Conservation (phyloP, 2,113 vertebrate genomes). For the Daboia siamensis region DNA sequence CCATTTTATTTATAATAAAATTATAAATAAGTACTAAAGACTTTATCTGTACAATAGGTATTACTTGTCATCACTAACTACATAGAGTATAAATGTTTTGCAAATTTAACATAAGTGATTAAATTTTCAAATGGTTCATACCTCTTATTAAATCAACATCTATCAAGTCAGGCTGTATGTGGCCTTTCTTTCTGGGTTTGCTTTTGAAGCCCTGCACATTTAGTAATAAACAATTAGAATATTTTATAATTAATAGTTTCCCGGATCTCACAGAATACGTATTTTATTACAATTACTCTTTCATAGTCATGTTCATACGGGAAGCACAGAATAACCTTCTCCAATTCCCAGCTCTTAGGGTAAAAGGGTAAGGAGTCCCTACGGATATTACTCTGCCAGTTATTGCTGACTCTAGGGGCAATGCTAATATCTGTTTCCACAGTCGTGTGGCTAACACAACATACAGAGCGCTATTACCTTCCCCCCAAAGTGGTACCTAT, state of each 20-base stretch:
- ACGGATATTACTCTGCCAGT: not conserved
- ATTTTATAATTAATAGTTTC: conserved; percentile 25
- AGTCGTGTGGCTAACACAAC: not conserved
- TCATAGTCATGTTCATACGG: not conserved
- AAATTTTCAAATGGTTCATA: conserved; percentile 53
- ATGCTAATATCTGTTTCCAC: not conserved
- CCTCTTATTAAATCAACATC: conserved; percentile 96
- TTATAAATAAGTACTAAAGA: not conserved
- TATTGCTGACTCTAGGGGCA: not conserved
- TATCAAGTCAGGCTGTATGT: conserved; percentile 91
- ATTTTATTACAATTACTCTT: not conserved
- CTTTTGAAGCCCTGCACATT: conserved; percentile 81
- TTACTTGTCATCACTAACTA: not conserved
- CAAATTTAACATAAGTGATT: not conserved
- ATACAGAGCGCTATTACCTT: not conserved
- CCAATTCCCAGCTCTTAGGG: not conserved
- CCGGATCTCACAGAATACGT: not conserved
- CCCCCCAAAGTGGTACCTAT: not conserved
- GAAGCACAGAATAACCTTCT: not conserved
- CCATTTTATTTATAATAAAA: not conserved
- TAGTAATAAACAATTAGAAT: conserved; percentile 17
- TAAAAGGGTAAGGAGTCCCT: not conserved
- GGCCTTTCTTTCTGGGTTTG: conserved; percentile 88
- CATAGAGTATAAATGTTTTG: not conserved
- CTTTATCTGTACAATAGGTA: not conserved